Conservation (phyloP, 1,140 invertebrate species). For the Drosophila sp. region DNA sequence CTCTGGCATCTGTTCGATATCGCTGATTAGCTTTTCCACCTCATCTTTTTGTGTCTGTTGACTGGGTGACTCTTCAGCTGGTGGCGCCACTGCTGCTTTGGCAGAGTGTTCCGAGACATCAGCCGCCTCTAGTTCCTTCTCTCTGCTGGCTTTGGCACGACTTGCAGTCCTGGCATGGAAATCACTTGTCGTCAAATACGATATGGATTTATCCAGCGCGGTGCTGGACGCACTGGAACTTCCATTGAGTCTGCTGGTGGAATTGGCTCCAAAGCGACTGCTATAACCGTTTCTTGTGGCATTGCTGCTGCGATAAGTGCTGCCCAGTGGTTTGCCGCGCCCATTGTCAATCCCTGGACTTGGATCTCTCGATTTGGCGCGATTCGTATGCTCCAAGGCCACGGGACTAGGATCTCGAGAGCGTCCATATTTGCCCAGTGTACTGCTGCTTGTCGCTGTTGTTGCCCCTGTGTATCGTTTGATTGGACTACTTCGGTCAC, state of each 20-base stretch:
- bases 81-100: background rate
- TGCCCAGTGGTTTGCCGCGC: slow-evolving; percentile 53
- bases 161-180: slow-evolving; percentile 73
- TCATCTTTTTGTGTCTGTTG: slow-evolving; percentile 3
- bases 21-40: background rate
- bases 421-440: slow-evolving; percentile 68
- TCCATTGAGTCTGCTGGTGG: slow-evolving; percentile 43
- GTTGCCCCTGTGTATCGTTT: slow-evolving; percentile 63
- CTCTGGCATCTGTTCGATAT: slow-evolving; percentile 14
- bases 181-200: slow-evolving; percentile 77
- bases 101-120: slow-evolving; percentile 12
- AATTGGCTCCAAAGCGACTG: slow-evolving; percentile 50
- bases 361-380: slow-evolving; percentile 67
- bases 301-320: slow-evolving; percentile 45
- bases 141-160: slow-evolving; percentile 59
- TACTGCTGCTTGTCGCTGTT: slow-evolving; percentile 43
- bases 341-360: slow-evolving; percentile 64
- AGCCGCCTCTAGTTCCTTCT: slow-evolving; percentile 60
- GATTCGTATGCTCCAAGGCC: slow-evolving; percentile 75
- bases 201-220: slow-evolving; percentile 59
- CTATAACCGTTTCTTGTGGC: slow-evolving; percentile 50
- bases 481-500: slow-evolving; percentile 58
- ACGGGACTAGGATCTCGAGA: slow-evolving; percentile 79
- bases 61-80: slow-evolving; percentile 22
- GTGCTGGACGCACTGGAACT: slow-evolving; percentile 3